Evolutionary conservation across 2,113 vertebrate genomes (phyloP), one percentile per base, ranked within the genome.

Genomic region (Aegypius monachus): DNA sequence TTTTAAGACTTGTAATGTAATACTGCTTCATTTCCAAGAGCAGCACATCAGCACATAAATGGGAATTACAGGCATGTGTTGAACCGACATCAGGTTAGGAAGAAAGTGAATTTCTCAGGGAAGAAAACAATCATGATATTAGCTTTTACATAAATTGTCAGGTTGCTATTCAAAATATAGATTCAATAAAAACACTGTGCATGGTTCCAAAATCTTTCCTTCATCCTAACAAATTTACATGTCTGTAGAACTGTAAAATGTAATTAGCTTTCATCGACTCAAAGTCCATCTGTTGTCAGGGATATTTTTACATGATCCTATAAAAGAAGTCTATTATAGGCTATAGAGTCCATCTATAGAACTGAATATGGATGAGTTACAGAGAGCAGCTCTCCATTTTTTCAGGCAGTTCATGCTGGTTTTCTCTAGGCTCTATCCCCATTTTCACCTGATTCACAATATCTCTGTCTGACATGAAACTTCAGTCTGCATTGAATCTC

Each of bases 231-330:
- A 84, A 81, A 72, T 89, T 22, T 79, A 40, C 38, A 42, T 71
- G 21, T 48, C 43, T 92, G n/a, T 83, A 78, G 65, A 97, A 94
- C 7, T 62, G n/a, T 73, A 62, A 95, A 88, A 71, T 52, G 25
- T 19, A 91, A 89, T 88, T 86, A 75, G 31, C 26, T 62, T 91
- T 89, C 70, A 75, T 65, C 89, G 70, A 61, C 70, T 94, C 48
- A 48, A 74, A 86, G 48, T 91, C 86, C 81, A 73, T 95, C 81
- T 91, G 77, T 61, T 89, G 61, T 75, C 62, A 87, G 70, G 77
- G 62, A 85, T 95, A 97, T 97, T 95, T 96, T 93, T 92, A 68
- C 36, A 50, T 65, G 25, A 74, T 68, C 43, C 70, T 8, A 11
- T 72, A 67, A 81, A 66, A 73, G 61, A 79, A 92, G 27, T 70